These are phyloP conservation scores for Odontomachus brunneus DNA, from an alignment of 1,140 invertebrate species.

Conservation along the genomic window DNA sequence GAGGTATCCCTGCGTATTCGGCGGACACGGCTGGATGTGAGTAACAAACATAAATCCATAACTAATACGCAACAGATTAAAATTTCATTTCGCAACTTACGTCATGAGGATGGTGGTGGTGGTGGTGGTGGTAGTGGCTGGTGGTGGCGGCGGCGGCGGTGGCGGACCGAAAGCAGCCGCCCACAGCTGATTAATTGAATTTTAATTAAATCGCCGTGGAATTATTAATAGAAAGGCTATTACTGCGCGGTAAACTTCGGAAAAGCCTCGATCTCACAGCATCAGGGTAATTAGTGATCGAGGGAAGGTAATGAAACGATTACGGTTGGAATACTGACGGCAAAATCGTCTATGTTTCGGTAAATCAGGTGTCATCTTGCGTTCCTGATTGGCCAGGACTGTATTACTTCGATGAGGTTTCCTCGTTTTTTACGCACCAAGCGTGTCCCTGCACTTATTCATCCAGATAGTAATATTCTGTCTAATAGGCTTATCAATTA, in stretches of 20 bases:
- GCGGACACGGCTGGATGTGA: conserved; percentile 48
- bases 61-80: conserved; percentile 79
- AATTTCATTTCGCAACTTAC: conserved; percentile 80
- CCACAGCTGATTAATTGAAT: conserved; percentile 80
- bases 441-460: background rate
- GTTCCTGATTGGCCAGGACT: conserved; percentile 1
- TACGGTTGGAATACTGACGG: background rate
- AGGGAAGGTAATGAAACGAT: conserved; percentile 61
- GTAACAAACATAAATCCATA: conserved; percentile 76
- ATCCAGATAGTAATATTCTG: background rate
- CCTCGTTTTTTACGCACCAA: background rate
- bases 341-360: background rate
- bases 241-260: conserved; percentile 59
- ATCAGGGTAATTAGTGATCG: conserved; percentile 65
- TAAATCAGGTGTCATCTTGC: conserved; percentile 39
- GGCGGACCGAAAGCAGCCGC: conserved; percentile 47
- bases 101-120: background rate
- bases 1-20: conserved; percentile 49
- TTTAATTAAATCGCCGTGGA: conserved; percentile 80
- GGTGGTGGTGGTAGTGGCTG: background rate
- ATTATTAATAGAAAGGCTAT: conserved; percentile 81
- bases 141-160: background rate
- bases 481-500: background rate
- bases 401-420: background rate
- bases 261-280: conserved; percentile 62